Conservation (phyloP, 1,140 invertebrate species). For the Drosophila jambulina region DNA sequence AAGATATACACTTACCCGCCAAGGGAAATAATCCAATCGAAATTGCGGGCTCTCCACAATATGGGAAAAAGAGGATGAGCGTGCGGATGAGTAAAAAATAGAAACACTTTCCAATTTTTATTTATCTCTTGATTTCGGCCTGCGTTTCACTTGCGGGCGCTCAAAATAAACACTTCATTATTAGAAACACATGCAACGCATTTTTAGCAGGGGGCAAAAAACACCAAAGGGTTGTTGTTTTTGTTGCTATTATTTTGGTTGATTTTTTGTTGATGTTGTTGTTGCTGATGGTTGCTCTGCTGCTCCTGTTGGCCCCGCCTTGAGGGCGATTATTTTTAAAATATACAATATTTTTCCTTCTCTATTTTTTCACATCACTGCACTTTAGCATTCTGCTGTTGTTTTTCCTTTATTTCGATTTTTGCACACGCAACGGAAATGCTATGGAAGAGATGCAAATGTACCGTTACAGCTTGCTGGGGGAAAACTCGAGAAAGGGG, state of each 20-base stretch:
- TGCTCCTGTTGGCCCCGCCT: constrained; percentile 25
- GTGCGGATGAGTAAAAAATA: constrained; percentile 3
- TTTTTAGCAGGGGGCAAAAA: constrained; percentile 26
- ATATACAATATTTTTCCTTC: constrained; percentile 45
- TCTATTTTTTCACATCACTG: constrained; percentile 46
- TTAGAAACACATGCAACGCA: constrained; percentile 74
- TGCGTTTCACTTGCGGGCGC: constrained; percentile 54
- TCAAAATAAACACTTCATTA: constrained; percentile 82
- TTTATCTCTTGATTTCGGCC: constrained; percentile 41
- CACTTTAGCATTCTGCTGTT: constrained; percentile 29
- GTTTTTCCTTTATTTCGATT: constrained; percentile 22
- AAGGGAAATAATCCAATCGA: constrained; percentile 36
- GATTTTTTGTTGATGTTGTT: constrained; percentile 7
- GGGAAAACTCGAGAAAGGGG: constrained; percentile 8
- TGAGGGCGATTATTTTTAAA: constrained; percentile 47
- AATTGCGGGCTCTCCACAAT: constrained; percentile 1
- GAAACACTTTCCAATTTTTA: constrained; percentile 54
- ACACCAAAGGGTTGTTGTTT: constrained; percentile 44
- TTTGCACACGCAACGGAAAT: constrained; percentile 63
- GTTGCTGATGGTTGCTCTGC: neutral
- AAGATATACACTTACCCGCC: constrained; percentile 29
- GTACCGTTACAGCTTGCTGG: constrained; percentile 4
- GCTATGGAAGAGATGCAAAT: constrained; percentile 21
- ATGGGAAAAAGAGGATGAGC: neutral
- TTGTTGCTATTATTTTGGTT: constrained; percentile 30